These are phyloP conservation scores for Cygnus buccinator DNA, from an alignment of 2,113 vertebrate genomes.

Conservation along the genomic window DNA sequence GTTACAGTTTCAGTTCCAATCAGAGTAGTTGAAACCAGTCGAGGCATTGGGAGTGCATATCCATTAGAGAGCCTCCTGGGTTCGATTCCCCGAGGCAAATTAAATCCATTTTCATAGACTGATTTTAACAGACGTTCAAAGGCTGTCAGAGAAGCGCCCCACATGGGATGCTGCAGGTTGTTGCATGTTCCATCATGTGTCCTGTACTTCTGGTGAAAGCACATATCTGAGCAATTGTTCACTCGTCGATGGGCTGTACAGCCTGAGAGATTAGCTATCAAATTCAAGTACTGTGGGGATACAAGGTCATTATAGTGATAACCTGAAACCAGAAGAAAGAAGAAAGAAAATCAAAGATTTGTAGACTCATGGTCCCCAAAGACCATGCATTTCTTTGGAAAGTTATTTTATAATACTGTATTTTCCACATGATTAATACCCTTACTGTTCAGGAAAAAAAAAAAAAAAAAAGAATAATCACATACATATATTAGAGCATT, in stretches of 20 bases:
- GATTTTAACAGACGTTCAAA: conserved; percentile 95
- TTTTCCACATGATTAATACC: background rate
- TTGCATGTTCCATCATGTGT: conserved; percentile 96
- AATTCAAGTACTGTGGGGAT: conserved; percentile 92
- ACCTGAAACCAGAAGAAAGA: conserved; percentile 75
- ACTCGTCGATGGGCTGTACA: conserved; percentile 93
- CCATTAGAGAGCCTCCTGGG: conserved; percentile 82
- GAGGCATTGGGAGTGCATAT: conserved; percentile 86
- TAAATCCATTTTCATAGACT: conserved; percentile 98
- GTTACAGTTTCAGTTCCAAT: conserved; percentile 93
- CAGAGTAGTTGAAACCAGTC: conserved; percentile 91
- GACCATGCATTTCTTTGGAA: background rate
- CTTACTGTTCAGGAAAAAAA: background rate
- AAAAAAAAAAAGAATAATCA: background rate
- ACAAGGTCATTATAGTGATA: conserved; percentile 99
- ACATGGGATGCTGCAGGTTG: conserved; percentile 98
- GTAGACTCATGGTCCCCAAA: background rate
- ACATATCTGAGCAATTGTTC: conserved; percentile 98
- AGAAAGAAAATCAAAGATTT: conserved; percentile 1
- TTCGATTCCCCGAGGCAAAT: conserved; percentile 88
- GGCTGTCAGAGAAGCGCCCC: conserved; percentile 95
- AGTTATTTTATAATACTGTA: background rate
- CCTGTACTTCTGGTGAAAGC: conserved; percentile 97
- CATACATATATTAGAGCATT: background rate
- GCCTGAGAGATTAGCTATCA: conserved; percentile 96